A percentile compares a stretch with the other conserved stretches of the same genome.
phyloP scores from a whole-genome alignment of 2,113 vertebrate species.

The Hemiprocne comata region DNA sequence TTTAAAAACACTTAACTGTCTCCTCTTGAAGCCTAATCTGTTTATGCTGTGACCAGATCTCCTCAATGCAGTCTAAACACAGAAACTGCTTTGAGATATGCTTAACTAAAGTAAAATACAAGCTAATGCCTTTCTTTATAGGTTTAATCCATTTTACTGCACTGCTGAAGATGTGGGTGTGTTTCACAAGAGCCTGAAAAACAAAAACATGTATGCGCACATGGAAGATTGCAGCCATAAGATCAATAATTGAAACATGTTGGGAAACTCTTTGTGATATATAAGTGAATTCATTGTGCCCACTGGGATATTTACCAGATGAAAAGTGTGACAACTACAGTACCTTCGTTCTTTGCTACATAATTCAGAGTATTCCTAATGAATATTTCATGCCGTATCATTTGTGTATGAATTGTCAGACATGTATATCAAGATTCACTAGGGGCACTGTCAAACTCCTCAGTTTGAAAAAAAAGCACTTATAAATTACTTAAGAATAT shows the following conservation, averaged over 20 bases:
- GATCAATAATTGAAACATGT: slow-evolving; percentile 73
- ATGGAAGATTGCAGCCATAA: background rate
- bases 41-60: slow-evolving; percentile 36
- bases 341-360: slow-evolving; percentile 63
- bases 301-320: slow-evolving; percentile 64
- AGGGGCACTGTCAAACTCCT: slow-evolving; percentile 50
- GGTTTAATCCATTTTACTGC: background rate
- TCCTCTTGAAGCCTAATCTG: slow-evolving; percentile 22
- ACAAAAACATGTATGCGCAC: background rate
- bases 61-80: slow-evolving; percentile 29
- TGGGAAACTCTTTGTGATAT: slow-evolving; percentile 65
- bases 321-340: slow-evolving; percentile 66
- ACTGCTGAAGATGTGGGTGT: background rate
- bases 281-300: slow-evolving; percentile 54
- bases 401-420: slow-evolving; percentile 72
- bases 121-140: background rate
- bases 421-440: slow-evolving; percentile 68
- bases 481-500: slow-evolving; percentile 70
- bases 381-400: slow-evolving; percentile 73
- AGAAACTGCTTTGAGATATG: slow-evolving; percentile 11
- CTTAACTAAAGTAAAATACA: background rate
- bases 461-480: slow-evolving; percentile 65
- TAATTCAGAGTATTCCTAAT: slow-evolving; percentile 71
- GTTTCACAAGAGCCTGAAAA: slow-evolving; percentile 31
- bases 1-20: slow-evolving; percentile 11